phyloP scores from a whole-genome alignment of 2,888 invertebrate genomes.

The Abrostola tripartita region DNA sequence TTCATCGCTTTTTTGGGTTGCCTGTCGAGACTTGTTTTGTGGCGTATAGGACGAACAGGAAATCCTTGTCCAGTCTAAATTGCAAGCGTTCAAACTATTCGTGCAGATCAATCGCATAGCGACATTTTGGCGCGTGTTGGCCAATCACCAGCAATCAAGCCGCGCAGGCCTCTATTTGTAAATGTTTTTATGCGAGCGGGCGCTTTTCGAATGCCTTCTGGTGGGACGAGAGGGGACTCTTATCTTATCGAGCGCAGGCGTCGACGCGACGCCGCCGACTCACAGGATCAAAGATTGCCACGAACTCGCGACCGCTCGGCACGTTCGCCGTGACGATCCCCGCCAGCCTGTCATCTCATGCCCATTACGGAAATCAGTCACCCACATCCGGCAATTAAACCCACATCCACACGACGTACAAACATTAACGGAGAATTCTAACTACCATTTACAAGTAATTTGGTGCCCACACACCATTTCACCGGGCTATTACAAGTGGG shows the following conservation, averaged over 20 bases:
- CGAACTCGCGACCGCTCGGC: slow-evolving; percentile 50
- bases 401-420: slow-evolving; percentile 69
- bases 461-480: slow-evolving; percentile 75
- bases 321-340: slow-evolving; percentile 51
- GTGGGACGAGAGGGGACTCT: slow-evolving; percentile 57
- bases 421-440: slow-evolving; percentile 66
- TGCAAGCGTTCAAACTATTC: slow-evolving; percentile 59
- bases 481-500: slow-evolving; percentile 71
- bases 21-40: slow-evolving; percentile 47
- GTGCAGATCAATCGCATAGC: slow-evolving; percentile 69
- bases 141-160: slow-evolving; percentile 69
- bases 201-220: slow-evolving; percentile 62
- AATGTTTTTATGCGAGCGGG: slow-evolving; percentile 76
- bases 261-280: slow-evolving; percentile 68
- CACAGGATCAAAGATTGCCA: slow-evolving; percentile 67
- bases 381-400: slow-evolving; percentile 74
- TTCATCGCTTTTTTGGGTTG: slow-evolving; percentile 60
- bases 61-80: slow-evolving; percentile 56
- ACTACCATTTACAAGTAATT: slow-evolving; percentile 75
- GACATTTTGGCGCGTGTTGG: slow-evolving; percentile 65
- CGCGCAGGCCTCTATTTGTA: slow-evolving; percentile 75
- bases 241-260: slow-evolving; percentile 73
- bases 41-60: slow-evolving; percentile 46
- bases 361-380: slow-evolving; percentile 67
- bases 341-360: slow-evolving; percentile 56